Base-by-base conservation (phyloP, 1,140 invertebrate species). In the Papilio dardanus region DNA sequence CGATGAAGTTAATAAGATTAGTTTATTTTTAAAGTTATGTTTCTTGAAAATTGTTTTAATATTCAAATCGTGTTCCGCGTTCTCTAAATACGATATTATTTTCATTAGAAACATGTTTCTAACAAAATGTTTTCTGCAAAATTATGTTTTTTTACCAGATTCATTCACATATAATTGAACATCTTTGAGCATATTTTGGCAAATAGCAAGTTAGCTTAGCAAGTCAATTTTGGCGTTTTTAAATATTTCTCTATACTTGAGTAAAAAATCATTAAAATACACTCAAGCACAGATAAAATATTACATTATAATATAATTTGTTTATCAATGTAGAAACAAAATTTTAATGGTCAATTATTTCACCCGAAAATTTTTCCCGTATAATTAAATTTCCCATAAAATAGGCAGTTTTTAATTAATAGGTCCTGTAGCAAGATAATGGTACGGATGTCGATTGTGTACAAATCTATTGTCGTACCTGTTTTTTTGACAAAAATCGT, bases 391-490 rank as follows among this genome's bases (percentile, higher is more conserved):
- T 54, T 54, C 7, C 19, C 50, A 19, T 21, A 54, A 54, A 4
- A 30, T 16, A 58, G 54, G 19, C 21, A 50, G 46, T 58, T 58
- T 37, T 81, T 88, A 92, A 68, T 92, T 91, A 21, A 92, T 92
- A 31, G 91, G 87, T 24, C 91, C 89, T 0, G 91, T 91, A 21
- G 91, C 91, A 35, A 92, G 75, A 62, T 92, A 92, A 74, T 90
- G 88, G 69, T 91, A 92, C 10, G 91, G 91, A 50, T 91, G 88
- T 71, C 90, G 77, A 66, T 87, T 88, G 46, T 87, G 88, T 71
- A 89, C 86, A 71, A 92, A 92, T 71, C 91, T 81, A 24, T 80
- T 83, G 54, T 92, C 90, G 73, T 92, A 92, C 84, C 91, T 90
- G 74, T 91, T 90, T 65, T 88, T 91, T 58, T 83, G 84, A 67